Base-by-base conservation (phyloP, 2,113 vertebrate genomes). In the Urocolius indicus region DNA sequence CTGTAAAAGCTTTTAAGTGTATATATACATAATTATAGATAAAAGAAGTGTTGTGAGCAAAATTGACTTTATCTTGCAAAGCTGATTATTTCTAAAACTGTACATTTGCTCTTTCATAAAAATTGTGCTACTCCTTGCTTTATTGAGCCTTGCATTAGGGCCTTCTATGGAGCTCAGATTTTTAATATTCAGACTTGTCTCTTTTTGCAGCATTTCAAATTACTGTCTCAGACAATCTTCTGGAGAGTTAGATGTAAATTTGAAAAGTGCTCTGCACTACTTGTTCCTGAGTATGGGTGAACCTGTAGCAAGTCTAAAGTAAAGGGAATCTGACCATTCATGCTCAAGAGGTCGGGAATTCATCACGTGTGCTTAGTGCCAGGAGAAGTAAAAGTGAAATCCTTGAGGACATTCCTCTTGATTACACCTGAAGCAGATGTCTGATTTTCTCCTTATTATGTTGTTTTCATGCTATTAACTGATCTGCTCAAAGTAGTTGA, bases 401-500 rank as follows among this genome's bases (percentile, higher is more conserved):
- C 89, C 80, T 68, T 45, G 86, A 92, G 89, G 94, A 67, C 55
- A 7, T 67, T 27, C 17, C 89, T 96, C 61, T 9, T 51, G 69
- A 52, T 57, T 83, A 4, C 57, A 92, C 79, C 91, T 74, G 79
- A 52, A 76, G 80, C 91, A 93, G 38, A 89, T 71, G 80, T 90
- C 73, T 84, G 13, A 95, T 96, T 95, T 95, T 90, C 86, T 75
- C 93, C 80, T 86, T 94, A 90, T 94, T 94, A 86, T 58, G 43
- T 89, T 96, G 91, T 93, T 96, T 81, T 96, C 89, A 78, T 93
- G 91, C 90, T 93, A 94, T 96, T 97, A 96, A 90, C 92, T 84
- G 94, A 95, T 90, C 91, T 72, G 55, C 80, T 95, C 68, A 57
- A 24, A 75, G 71, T 14, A 93, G 71, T 41, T 3, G 26, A 63